Percentiles rank a stretch among this genome's conserved stretches.
phyloP scores from a whole-genome alignment of 2,888 invertebrate genomes.

The Myopa tessellatipennis region DNA sequence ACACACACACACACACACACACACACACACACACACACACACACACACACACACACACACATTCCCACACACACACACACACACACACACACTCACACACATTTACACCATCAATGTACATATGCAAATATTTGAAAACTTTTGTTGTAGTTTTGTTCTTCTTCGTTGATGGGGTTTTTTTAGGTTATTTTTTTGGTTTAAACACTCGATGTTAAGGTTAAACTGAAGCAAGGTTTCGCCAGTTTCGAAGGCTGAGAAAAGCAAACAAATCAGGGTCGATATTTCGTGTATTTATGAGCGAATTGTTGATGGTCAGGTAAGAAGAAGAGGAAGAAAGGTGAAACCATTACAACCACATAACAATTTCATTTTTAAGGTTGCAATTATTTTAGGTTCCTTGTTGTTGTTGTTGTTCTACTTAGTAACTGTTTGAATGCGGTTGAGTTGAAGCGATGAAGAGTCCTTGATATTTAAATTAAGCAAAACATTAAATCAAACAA shows the following conservation, averaged over 20 bases:
- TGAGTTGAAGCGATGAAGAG: too few relatives aligned
- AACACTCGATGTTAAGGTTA: constrained; percentile 26
- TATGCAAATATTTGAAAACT: constrained; percentile 4
- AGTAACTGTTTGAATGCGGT: too few relatives aligned
- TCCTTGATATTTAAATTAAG: too few relatives aligned
- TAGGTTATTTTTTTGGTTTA: not conserved
- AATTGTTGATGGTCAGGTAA: too few relatives aligned
- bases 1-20: not conserved
- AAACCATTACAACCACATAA: too few relatives aligned
- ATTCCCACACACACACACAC: not conserved
- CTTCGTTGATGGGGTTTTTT: not conserved
- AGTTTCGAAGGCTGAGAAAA: constrained; percentile 18
- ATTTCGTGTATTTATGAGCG: not conserved
- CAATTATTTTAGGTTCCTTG: too few relatives aligned
- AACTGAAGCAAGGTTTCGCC: not conserved
- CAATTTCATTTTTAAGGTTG: too few relatives aligned
- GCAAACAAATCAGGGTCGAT: not conserved
- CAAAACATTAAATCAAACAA: too few relatives aligned
- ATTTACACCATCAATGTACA: not conserved
- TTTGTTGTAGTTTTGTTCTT: not conserved
- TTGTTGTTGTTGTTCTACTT: too few relatives aligned
- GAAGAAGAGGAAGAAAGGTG: too few relatives aligned
- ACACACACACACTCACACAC: not conserved
- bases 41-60: not conserved
- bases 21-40: not conserved